These are phyloP conservation scores for Enteromius argenteus DNA, from an alignment of 2,797 vertebrate species.

Conservation along the genomic window DNA sequence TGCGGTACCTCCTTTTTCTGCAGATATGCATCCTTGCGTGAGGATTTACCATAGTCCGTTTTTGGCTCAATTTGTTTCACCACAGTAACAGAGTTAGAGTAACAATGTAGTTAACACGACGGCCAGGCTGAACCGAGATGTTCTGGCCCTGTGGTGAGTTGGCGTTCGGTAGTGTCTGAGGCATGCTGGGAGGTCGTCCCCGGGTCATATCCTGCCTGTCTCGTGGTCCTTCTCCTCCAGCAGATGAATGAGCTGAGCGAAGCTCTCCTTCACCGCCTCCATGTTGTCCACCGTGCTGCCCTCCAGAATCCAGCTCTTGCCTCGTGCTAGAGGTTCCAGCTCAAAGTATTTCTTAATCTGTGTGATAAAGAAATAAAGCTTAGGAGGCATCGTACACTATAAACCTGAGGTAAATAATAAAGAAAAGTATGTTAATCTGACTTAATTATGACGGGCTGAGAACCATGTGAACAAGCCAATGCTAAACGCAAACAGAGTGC, in stretches of 20 bases:
- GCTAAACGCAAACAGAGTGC: neutral
- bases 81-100: slow-evolving; percentile 41
- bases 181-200: slow-evolving; percentile 26
- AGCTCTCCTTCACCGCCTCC: slow-evolving; percentile 87
- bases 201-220: slow-evolving; percentile 81
- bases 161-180: slow-evolving; percentile 43
- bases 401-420: neutral
- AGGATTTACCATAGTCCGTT: slow-evolving; percentile 34
- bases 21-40: slow-evolving; percentile 46
- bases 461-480: neutral
- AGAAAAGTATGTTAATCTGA: neutral
- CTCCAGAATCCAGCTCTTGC: slow-evolving; percentile 89
- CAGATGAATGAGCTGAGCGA: slow-evolving; percentile 84
- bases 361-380: neutral
- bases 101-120: slow-evolving; percentile 32
- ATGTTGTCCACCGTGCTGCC: slow-evolving; percentile 85
- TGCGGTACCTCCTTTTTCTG: slow-evolving; percentile 41
- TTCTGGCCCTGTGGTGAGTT: slow-evolving; percentile 34
- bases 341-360: slow-evolving; percentile 92
- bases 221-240: slow-evolving; percentile 87
- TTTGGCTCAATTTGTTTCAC: slow-evolving; percentile 44
- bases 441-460: neutral
- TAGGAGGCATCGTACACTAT: neutral
- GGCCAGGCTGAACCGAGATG: slow-evolving; percentile 28
- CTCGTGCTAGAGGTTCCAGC: slow-evolving; percentile 89